Base-by-base conservation (phyloP, 1,140 invertebrate genomes). In the Oryzaephilus surinamensis region DNA sequence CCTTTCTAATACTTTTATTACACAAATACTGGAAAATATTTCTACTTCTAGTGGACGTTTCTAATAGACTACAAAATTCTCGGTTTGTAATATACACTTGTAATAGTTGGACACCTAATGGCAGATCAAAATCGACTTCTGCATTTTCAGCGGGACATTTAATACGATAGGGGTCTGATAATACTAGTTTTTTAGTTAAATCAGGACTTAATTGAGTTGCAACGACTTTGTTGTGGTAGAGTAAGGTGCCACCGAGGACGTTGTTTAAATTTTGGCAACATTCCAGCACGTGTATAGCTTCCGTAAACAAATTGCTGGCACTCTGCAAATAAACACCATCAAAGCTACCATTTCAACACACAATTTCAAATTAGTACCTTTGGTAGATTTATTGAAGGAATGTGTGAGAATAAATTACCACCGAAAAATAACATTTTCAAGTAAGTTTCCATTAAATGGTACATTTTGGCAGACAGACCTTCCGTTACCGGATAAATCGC, bases 391-490 rank as follows among this genome's bases (percentile, higher is more conserved):
- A 87, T 60, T 58, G 77, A 75, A 26, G 83, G 79, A 45, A 84
- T 75, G 51, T 81, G 74, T 31, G 80, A 79, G 60, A 88, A 87
- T 46, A 83, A 75, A 61, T 81, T 79, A 12, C 80, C 77, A 35
- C 77, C 79, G 41, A 77, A 79, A 52, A 81, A 80, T 33, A 88
- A 64, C 52, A 87, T 76, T 21, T 84, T 84, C 31, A 88, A 66
- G 62, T 86, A 88, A 12, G 81, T 84, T 63, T 88, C 84, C 55
- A 88, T 82, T 54, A 87, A 81, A 55, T 80, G 76, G 61, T 82
- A 83, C 14, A 90, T 64, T 55, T 83, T 86, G 50, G 84, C 80
- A 1, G 73, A 72, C 27, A 87, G 69, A 51, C 75, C 73, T 19
- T 71, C 71, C 42, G 66, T 68, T 45, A 76, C 72, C 16, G 73